Percentiles rank a stretch among this genome's conserved stretches.
These are phyloP conservation scores for Pandemis heparana DNA, from an alignment of 2,888 invertebrate genomes.

Conservation along the genomic window DNA sequence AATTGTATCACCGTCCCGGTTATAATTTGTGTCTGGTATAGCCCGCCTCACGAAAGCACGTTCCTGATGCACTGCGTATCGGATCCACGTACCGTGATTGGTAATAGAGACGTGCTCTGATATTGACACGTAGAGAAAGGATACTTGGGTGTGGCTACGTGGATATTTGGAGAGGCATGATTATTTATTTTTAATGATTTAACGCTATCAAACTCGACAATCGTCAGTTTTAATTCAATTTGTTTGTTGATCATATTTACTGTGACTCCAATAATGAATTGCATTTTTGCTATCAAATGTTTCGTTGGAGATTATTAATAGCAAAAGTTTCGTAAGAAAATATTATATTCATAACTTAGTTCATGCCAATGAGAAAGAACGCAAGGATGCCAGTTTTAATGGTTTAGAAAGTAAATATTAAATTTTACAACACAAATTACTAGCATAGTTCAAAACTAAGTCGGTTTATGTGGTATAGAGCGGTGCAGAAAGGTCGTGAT, in stretches of 20 bases:
- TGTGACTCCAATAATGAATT: too few relatives aligned
- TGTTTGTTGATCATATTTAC: neutral
- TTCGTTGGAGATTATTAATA: too few relatives aligned
- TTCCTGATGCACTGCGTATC: slow-evolving; percentile 8
- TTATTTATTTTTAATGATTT: neutral
- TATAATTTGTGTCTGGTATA: slow-evolving; percentile 1
- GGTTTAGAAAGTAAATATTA: neutral
- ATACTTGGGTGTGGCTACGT: neutral
- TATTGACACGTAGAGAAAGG: slow-evolving; percentile 7
- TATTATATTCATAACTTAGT: neutral
- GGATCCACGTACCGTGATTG: slow-evolving; percentile 11
- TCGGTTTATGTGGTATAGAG: neutral
- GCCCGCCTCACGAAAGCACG: slow-evolving; percentile 1
- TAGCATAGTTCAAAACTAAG: neutral
- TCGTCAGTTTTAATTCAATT: too few relatives aligned
- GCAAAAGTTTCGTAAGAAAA: too few relatives aligned
- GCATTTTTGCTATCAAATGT: too few relatives aligned
- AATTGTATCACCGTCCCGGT: neutral
- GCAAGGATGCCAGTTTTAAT: neutral
- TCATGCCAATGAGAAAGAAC: neutral
- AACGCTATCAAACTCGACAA: neutral
- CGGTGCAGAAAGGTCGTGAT: neutral
- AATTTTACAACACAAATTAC: neutral
- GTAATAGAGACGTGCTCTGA: slow-evolving; percentile 4
- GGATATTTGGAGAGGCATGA: neutral